A percentile compares a stretch with the other conserved stretches of the same genome.
phyloP scores from a whole-genome alignment of 2,113 vertebrate species.

The Ailuropoda melanoleuca region DNA sequence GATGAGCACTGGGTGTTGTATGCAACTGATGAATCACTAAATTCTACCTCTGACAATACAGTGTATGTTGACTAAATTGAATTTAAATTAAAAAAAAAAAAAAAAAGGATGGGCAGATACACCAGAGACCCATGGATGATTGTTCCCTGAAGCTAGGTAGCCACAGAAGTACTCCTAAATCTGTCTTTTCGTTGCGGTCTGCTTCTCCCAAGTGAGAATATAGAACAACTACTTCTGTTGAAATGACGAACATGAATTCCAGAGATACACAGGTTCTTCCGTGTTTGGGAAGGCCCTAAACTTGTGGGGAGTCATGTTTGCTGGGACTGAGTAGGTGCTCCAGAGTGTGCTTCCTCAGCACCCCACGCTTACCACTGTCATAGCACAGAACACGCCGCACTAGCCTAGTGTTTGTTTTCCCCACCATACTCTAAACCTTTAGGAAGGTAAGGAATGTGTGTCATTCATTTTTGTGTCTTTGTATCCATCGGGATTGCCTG shows the following conservation, averaged over 20 bases:
- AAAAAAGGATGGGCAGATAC: not conserved
- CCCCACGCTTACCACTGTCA: fast-evolving
- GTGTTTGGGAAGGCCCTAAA: not conserved
- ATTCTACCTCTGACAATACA: not conserved
- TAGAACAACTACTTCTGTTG: not conserved
- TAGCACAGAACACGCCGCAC: not conserved
- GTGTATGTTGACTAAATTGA: not conserved
- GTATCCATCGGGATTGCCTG: not conserved
- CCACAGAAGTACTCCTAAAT: not conserved
- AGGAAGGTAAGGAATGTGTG: not conserved
- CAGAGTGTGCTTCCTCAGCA: not conserved
- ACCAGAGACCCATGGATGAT: not conserved
- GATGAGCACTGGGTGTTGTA: not conserved
- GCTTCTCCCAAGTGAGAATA: not conserved
- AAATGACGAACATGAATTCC: not conserved
- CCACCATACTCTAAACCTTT: not conserved
- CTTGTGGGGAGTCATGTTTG: not conserved
- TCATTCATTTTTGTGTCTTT: not conserved
- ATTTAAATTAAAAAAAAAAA: not conserved
- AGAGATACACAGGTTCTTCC: not conserved
- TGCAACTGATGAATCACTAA: not conserved
- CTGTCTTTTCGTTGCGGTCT: not conserved
- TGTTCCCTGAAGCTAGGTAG: not conserved
- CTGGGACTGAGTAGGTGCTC: not conserved
- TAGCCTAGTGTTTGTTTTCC: not conserved